Evolutionary conservation across 2,797 vertebrate genomes (phyloP), one percentile per base, ranked within the genome.

Genomic region (Cichlasoma orientale): DNA sequence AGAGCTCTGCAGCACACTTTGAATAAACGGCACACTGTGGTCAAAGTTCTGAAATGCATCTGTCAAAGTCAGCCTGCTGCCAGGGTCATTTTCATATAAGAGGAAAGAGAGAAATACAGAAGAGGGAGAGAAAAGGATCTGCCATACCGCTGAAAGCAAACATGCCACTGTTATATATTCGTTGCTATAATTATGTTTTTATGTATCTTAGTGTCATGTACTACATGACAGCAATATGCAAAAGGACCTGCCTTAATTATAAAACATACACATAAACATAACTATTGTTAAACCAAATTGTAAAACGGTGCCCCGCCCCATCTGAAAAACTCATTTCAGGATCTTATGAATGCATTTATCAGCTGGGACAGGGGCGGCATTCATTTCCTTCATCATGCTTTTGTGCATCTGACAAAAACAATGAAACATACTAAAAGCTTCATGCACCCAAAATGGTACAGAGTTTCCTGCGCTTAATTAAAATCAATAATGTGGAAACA

Each of bases 201-300:
- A 92, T 92, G 88, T 90, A 88, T 90, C 74, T 79, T 50, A 41
- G 29, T 66, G 41, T 47, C 61, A 69, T 19, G 66, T 70, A 23
- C 70, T 19, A 52, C 52, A 47, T 50, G 31, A 66, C 16, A 82
- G 16, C 56, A 78, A 44, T 83, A 14, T 69, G 78, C 31, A 71
- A 77, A 72, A 54, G 23, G 5, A 25, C 4, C 38, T 58, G 25
- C 58, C 54, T 63, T 54, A 18, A 25, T 23, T 53, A 25, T 61
- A 47, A 57, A 75, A 71, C 77, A 94, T 89, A 91, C 91, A 94
- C 86, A 93, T 88, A 91, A 90, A 93, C 89, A 92, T 92, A 94
- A 93, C 88, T 90, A 86, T 82, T 31, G 56, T 81, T 72, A 27
- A 84, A 86, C 78, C 85, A 90, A 81, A 86, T 79, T 54, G 85